A percentile compares a stretch with the other conserved stretches of the same genome.
These are phyloP conservation scores for Epinephelus moara DNA, from an alignment of 2,113 vertebrate species.

Conservation along the genomic window DNA sequence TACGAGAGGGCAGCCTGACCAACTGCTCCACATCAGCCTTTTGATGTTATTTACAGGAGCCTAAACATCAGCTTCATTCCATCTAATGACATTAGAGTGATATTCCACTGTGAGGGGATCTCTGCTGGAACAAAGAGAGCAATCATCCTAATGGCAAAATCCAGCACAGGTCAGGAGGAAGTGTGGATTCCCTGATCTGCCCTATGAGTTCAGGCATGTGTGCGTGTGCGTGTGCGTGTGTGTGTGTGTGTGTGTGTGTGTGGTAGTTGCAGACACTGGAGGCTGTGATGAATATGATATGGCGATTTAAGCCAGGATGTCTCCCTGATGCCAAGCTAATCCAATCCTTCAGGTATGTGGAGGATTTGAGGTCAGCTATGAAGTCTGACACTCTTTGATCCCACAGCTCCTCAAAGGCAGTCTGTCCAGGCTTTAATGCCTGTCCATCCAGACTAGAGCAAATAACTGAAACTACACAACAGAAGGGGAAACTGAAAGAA, in stretches of 20 bases:
- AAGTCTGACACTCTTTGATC: constrained; percentile 42
- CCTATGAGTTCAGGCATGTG: background rate
- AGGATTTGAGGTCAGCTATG: constrained; percentile 40
- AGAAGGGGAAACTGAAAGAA: background rate
- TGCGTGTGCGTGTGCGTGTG: background rate
- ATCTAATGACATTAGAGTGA: constrained; percentile 39
- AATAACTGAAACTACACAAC: background rate
- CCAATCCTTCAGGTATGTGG: constrained; percentile 42
- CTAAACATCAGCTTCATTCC: constrained; percentile 29
- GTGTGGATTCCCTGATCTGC: background rate
- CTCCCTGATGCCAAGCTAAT: constrained; percentile 24
- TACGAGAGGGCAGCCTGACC: constrained; percentile 5
- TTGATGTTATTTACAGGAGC: constrained; percentile 41
- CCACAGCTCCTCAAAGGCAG: constrained; percentile 7
- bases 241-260: background rate
- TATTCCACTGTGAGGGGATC: constrained; percentile 1
- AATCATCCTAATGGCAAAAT: constrained; percentile 51
- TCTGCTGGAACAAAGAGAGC: constrained; percentile 22
- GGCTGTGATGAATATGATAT: background rate
- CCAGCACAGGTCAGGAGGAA: constrained; percentile 12
- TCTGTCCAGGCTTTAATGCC: constrained; percentile 10
- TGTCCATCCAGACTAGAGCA: background rate
- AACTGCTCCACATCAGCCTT: constrained; percentile 23
- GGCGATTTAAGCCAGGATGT: constrained; percentile 2
- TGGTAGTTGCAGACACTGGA: too few species aligned